Percentiles rank a stretch among this genome's conserved stretches.
phyloP scores from a whole-genome alignment of 2,113 vertebrate genomes.

The Clarias batrachus region DNA sequence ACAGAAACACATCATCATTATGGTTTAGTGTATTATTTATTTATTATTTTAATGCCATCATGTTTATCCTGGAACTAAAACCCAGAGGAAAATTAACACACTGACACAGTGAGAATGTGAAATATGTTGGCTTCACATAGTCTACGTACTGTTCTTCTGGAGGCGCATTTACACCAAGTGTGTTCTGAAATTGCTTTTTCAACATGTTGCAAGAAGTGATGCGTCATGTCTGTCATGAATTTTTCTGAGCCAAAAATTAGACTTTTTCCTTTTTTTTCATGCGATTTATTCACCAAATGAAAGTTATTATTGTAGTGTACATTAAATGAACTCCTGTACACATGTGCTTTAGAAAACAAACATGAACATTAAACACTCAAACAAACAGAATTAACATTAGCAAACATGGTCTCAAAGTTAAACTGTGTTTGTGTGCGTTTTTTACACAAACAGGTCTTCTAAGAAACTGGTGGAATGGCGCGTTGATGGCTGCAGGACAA shows the following conservation, averaged over 20 bases:
- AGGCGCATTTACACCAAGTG: not conserved
- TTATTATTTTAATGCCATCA: not conserved
- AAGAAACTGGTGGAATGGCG: conserved; percentile 62
- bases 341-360: not conserved
- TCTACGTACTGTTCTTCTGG: not conserved
- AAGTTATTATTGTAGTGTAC: not conserved
- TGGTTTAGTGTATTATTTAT: not conserved
- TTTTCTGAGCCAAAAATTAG: not conserved
- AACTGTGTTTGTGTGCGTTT: not conserved
- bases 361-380: not conserved
- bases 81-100: not conserved
- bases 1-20: not conserved
- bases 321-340: not conserved
- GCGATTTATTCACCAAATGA: conserved; percentile 1
- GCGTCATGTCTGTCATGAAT: not conserved
- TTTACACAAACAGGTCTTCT: conserved; percentile 74
- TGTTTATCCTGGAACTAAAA: not conserved
- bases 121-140: not conserved
- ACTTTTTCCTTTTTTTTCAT: not conserved
- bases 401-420: not conserved
- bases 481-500: conserved; percentile 63
- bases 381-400: not conserved
- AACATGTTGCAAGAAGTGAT: not conserved
- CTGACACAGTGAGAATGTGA: not conserved
- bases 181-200: not conserved